Evolutionary conservation across 1,140 invertebrate species (phyloP).

Genomic region (Acromyrmex heyeri): DNA sequence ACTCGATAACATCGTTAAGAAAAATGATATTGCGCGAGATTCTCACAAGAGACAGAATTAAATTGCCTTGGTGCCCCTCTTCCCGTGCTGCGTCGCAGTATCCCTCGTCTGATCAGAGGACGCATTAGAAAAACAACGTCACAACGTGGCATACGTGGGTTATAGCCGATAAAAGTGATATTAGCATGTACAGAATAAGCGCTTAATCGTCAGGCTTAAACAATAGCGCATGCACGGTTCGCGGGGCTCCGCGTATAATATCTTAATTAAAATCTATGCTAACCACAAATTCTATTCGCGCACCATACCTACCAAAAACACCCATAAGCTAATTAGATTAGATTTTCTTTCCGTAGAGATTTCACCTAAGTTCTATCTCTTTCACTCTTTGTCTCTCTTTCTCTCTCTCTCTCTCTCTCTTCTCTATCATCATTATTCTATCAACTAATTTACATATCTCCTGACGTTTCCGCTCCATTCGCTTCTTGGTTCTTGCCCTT

Average conservation of each 20-base stretch:
- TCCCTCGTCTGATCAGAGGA: background rate
- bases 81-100: constrained; percentile 40
- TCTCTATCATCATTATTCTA: background rate
- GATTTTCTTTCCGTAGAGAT: constrained; percentile 77
- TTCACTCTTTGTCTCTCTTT: constrained; percentile 31
- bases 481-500: constrained; percentile 5
- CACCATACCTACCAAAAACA: constrained; percentile 70
- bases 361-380: constrained; percentile 61
- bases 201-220: constrained; percentile 38
- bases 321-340: constrained; percentile 80
- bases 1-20: constrained; percentile 6
- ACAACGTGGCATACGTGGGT: background rate
- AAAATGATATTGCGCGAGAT: constrained; percentile 33
- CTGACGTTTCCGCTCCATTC: constrained; percentile 55
- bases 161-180: constrained; percentile 35
- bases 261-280: constrained; percentile 83
- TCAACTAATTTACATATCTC: constrained; percentile 23
- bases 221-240: constrained; percentile 72
- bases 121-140: constrained; percentile 23
- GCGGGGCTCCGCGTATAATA: constrained; percentile 74
- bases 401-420: constrained; percentile 35
- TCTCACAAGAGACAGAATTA: constrained; percentile 42
- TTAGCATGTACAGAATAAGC: constrained; percentile 63
- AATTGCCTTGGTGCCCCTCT: constrained; percentile 57
- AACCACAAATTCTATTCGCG: constrained; percentile 71